These are phyloP conservation scores for Drosophila nigrodunni DNA, from an alignment of 1,140 invertebrate species.

Conservation along the genomic window DNA sequence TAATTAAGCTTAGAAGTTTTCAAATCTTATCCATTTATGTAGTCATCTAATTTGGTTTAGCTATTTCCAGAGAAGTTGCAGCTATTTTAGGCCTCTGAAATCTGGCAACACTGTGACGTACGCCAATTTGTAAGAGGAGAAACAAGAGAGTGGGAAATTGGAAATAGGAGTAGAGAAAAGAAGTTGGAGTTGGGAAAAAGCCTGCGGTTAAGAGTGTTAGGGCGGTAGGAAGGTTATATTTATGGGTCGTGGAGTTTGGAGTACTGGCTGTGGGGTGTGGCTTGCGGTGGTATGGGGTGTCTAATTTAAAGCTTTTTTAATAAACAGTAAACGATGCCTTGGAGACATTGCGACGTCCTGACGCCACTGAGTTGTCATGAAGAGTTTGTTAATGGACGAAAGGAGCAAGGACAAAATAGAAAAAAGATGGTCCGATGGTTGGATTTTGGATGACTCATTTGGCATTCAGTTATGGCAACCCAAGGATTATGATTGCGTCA, in stretches of 20 bases:
- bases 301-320: slow-evolving; percentile 55
- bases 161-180: too few species aligned
- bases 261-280: background rate
- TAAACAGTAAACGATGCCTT: slow-evolving; percentile 45
- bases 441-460: slow-evolving; percentile 59
- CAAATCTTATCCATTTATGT: too few species aligned
- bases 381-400: slow-evolving; percentile 67
- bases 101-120: too few species aligned
- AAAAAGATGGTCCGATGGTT: slow-evolving; percentile 37
- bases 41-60: too few species aligned
- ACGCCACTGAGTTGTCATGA: slow-evolving; percentile 53
- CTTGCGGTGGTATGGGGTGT: background rate
- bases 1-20: too few species aligned
- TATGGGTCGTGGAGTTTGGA: background rate
- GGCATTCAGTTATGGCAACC: slow-evolving; percentile 51
- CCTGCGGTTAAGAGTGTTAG: background rate
- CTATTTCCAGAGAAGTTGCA: too few species aligned
- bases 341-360: slow-evolving; percentile 33
- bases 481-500: slow-evolving; percentile 75
- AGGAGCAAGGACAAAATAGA: slow-evolving; percentile 52
- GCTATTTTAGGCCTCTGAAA: too few species aligned
- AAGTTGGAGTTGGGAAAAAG: background rate
- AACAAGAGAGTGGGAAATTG: background rate
- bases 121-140: too few species aligned
- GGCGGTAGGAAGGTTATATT: background rate